A percentile compares a stretch with the other conserved stretches of the same genome.
These are phyloP conservation scores for Scleropages formosus DNA, from an alignment of 2,797 vertebrate species.

Conservation along the genomic window DNA sequence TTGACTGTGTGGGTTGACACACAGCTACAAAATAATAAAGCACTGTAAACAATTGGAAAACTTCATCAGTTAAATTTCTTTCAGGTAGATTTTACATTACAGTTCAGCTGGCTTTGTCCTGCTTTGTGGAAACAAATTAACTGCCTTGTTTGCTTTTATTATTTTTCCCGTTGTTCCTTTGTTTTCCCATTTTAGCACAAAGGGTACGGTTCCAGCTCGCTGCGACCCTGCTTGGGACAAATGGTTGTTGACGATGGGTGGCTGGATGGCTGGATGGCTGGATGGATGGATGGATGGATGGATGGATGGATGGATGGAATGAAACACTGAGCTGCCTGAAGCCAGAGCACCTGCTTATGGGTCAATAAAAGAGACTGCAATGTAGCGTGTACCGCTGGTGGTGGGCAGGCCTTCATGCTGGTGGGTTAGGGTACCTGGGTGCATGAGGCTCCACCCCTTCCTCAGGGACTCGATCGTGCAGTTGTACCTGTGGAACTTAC, in stretches of 20 bases:
- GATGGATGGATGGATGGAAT: too few species aligned
- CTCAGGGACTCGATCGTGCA: conserved; percentile 87
- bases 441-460: conserved; percentile 98
- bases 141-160: conserved; percentile 11
- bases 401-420: conserved; percentile 94
- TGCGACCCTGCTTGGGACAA: too few species aligned
- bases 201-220: too few species aligned
- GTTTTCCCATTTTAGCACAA: conserved; percentile 29
- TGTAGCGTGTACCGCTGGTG: conserved; percentile 90
- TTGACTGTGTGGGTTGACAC: conserved; percentile 56
- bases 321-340: conserved; percentile 27
- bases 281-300: too few species aligned
- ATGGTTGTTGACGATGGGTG: too few species aligned
- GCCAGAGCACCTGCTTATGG: conserved; percentile 65
- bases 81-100: neutral
- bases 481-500: conserved; percentile 92
- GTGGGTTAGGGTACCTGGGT: conserved; percentile 91
- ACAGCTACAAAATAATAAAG: conserved; percentile 51
- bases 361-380: conserved; percentile 93
- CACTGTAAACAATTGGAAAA: conserved; percentile 36
- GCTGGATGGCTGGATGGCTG: too few species aligned
- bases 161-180: conserved; percentile 38
- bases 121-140: conserved; percentile 18
- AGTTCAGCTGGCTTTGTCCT: neutral
- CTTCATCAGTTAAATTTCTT: conserved; percentile 39